Evolutionary conservation across 2,797 vertebrate genomes (phyloP), one percentile per base, ranked within the genome.

Genomic region (Propithecus deckenii): DNA sequence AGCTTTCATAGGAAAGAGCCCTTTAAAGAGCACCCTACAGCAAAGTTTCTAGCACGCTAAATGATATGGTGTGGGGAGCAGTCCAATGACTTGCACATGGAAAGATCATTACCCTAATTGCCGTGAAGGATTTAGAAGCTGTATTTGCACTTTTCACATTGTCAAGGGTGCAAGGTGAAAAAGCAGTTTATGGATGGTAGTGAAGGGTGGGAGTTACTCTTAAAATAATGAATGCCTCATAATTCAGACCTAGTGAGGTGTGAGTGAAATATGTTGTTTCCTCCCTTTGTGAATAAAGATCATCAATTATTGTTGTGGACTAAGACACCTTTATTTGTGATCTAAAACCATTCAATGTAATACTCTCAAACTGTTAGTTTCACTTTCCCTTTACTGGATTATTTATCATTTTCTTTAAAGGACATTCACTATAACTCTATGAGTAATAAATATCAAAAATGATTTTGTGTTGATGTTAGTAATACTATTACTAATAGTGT

Each of bases 191-290:
- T 10, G 6, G 91, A 84, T 23, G 55, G n/a, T 69, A 89, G 35
- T 86, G 41, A 83, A 46, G 67, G 59, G 52, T 83, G 87, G 79
- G 94, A 97, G 25, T 28, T 61, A 5, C 23, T 97, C 43, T 92
- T 97, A 81, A 95, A 95, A 79, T 94, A 96, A 97, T 84, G 94
- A 97, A 97, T 95, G 50, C 32, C 95, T 61, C 74, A 84, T 92
- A 97, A 96, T 41, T 96, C 75, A 94, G 76, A 80, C 38, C 25
- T 30, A 85, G 61, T 87, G 84, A 96, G 17, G 78, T 96, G 57
- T 50, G 71, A 20, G 1, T 81, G 92, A 97, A 97, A 96, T 95
- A 88, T 2, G 17, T 75, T 97, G 48, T 96, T 95, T 61, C 97
- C 95, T 97, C 38, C 81, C 18, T 88, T 95, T 96, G 48, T 18